A percentile compares a stretch with the other conserved stretches of the same genome.
phyloP scores from a whole-genome alignment of 2,797 vertebrate genomes.

The Knipowitschia caucasica region DNA sequence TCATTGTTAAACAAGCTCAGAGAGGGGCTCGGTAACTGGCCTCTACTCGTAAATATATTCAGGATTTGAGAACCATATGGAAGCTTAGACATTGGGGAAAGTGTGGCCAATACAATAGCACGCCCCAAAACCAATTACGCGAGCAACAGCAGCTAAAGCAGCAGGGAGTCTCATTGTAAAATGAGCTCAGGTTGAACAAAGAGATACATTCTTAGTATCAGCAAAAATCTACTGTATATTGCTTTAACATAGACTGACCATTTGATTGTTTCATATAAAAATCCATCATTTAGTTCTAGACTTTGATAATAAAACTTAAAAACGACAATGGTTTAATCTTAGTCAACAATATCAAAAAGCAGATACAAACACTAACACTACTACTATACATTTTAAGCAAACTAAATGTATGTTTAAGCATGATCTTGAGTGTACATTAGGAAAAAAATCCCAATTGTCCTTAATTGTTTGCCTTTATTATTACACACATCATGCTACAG shows the following conservation, averaged over 20 bases:
- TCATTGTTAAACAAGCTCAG: conserved; percentile 68
- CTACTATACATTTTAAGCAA: no score
- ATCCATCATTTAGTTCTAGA: not conserved
- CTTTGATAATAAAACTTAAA: not conserved
- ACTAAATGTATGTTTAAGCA: no score
- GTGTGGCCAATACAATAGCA: conserved; percentile 21
- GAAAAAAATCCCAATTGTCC: not conserved
- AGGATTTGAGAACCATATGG: conserved; percentile 42
- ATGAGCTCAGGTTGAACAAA: conserved; percentile 1
- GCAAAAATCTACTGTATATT: no score
- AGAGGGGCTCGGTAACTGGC: conserved; percentile 7
- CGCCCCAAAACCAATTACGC: conserved; percentile 51
- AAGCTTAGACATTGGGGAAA: conserved; percentile 46
- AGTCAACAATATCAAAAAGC: no score
- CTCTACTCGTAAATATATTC: conserved; percentile 13
- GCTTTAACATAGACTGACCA: not conserved
- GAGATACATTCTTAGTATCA: not conserved
- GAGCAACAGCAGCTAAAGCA: conserved; percentile 47
- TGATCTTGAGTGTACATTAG: no score
- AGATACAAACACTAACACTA: no score
- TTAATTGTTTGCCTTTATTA: not conserved
- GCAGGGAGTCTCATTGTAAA: conserved; percentile 39
- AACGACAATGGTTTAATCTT: no score
- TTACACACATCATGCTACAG: not conserved
- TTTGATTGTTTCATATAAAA: not conserved